Evolutionary conservation across 1,140 invertebrate genomes (phyloP).

Genomic region (Nixonia krombeini): DNA sequence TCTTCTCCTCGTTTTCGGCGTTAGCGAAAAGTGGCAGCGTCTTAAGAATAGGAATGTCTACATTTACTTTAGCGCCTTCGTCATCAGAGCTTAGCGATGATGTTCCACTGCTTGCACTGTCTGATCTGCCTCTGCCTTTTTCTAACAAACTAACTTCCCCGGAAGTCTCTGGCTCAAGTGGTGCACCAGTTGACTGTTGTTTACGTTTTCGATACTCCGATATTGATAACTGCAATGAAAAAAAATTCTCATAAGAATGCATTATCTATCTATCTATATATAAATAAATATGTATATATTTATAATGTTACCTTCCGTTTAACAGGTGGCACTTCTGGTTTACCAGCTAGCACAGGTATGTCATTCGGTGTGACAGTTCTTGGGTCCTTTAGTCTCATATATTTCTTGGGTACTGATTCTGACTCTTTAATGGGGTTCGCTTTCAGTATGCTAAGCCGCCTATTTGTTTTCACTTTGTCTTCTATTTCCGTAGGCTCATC

Average conservation of each 20-base stretch:
- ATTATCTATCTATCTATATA: too few species aligned
- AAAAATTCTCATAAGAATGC: constrained; percentile 5
- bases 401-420: constrained; percentile 13
- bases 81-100: constrained; percentile 73
- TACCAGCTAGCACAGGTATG: constrained; percentile 47
- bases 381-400: constrained; percentile 62
- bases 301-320: constrained; percentile 72
- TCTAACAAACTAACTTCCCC: constrained; percentile 63
- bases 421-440: background rate
- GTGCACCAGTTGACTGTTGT: constrained; percentile 68
- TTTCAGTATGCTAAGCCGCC: background rate
- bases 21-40: constrained; percentile 63
- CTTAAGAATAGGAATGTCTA: constrained; percentile 58
- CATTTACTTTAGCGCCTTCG: constrained; percentile 59
- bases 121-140: constrained; percentile 64
- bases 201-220: constrained; percentile 81
- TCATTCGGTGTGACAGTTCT: constrained; percentile 65
- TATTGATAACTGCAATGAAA: constrained; percentile 76
- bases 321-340: constrained; percentile 57
- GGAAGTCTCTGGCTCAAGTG: constrained; percentile 60
- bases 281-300: background rate
- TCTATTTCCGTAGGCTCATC: background rate
- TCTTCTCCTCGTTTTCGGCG: constrained; percentile 63
- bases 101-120: constrained; percentile 72
- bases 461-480: background rate